These are phyloP conservation scores for Pogonocherus hispidulus DNA, from an alignment of 2,888 invertebrate species.

Conservation along the genomic window DNA sequence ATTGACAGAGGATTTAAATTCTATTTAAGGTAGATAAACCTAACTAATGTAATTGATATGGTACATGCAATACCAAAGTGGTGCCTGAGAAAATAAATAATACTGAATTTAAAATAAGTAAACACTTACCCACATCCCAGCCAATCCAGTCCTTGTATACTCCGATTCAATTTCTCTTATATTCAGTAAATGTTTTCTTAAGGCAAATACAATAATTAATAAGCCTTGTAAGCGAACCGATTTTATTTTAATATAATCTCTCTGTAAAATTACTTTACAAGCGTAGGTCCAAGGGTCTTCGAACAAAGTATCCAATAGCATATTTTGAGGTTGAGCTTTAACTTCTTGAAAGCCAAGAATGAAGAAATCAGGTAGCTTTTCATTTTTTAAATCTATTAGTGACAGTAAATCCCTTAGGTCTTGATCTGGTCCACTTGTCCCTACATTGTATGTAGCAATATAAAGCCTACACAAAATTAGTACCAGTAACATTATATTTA, in stretches of 20 bases:
- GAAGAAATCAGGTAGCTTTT: slow-evolving; percentile 85
- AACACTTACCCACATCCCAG: slow-evolving; percentile 89
- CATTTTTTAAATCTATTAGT: slow-evolving; percentile 71
- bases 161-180: slow-evolving; percentile 88
- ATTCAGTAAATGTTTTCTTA: slow-evolving; percentile 84
- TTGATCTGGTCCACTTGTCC: slow-evolving; percentile 82
- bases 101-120: too few relatives aligned
- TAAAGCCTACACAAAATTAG: slow-evolving; percentile 74
- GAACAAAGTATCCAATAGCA: slow-evolving; percentile 84
- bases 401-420: slow-evolving; percentile 79
- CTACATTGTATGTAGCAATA: slow-evolving; percentile 93
- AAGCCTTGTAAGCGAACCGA: slow-evolving; percentile 88
- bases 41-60: too few relatives aligned
- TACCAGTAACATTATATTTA: slow-evolving; percentile 3
- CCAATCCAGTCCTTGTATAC: slow-evolving; percentile 90
- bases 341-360: slow-evolving; percentile 91
- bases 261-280: slow-evolving; percentile 79
- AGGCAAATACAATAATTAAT: slow-evolving; percentile 82
- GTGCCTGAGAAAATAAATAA: too few relatives aligned
- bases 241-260: slow-evolving; percentile 84
- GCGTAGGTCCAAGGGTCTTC: slow-evolving; percentile 88
- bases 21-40: too few relatives aligned
- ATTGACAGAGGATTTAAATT: too few relatives aligned
- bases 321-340: slow-evolving; percentile 88
- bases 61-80: too few relatives aligned